Conservation (phyloP, 2,797 vertebrate genomes). For the Pachyuromys duprasi region DNA sequence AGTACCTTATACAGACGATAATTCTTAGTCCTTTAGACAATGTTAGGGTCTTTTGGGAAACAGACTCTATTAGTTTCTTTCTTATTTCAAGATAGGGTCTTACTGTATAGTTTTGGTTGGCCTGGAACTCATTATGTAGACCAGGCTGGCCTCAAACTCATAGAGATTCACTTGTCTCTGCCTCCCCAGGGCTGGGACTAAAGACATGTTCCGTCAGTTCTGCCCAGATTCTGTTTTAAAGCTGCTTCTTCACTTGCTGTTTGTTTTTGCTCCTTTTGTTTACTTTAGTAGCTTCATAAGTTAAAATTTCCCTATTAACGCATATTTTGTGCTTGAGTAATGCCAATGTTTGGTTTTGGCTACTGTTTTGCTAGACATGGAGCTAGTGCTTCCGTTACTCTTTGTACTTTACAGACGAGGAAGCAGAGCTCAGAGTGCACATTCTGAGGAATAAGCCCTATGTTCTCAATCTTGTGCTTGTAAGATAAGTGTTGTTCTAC, state of each 20-base stretch:
- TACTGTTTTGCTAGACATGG: background rate
- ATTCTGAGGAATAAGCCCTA: background rate
- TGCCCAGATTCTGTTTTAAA: background rate
- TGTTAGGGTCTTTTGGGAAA: background rate
- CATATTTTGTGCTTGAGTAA: background rate
- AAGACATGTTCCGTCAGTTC: background rate
- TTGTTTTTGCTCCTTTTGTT: background rate
- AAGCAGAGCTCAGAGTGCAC: background rate
- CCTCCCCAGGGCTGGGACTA: background rate
- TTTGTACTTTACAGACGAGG: background rate
- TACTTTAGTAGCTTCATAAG: background rate
- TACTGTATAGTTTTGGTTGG: background rate
- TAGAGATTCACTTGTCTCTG: background rate
- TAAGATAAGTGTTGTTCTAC: background rate
- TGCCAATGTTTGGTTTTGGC: background rate
- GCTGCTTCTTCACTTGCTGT: background rate
- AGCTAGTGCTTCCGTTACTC: background rate
- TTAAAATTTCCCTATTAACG: background rate
- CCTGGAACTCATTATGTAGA: background rate
- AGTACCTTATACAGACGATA: background rate
- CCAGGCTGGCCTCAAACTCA: background rate
- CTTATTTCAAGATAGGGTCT: background rate
- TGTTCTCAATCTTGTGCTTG: background rate
- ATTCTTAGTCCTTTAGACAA: background rate
- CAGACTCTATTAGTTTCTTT: background rate